Conservation (phyloP, 2,797 vertebrate genomes). For the Rhinophrynus dorsalis region DNA sequence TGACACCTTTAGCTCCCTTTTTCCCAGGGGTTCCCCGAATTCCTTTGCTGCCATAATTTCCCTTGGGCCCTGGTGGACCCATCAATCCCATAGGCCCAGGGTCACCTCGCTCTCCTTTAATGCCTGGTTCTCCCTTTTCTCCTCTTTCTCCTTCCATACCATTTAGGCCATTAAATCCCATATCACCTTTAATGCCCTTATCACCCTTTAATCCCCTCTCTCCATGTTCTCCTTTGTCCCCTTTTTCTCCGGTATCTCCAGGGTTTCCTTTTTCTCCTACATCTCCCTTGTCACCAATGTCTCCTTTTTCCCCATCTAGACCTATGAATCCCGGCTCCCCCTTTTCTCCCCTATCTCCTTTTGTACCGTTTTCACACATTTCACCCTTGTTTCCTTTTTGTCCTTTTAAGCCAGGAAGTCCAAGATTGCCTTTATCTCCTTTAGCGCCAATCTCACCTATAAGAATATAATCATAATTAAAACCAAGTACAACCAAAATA, state of each 20-base stretch:
- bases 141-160: constrained; percentile 78
- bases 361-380: constrained; percentile 79
- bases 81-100: constrained; percentile 68
- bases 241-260: constrained; percentile 77
- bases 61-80: constrained; percentile 79
- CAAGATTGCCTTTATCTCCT: constrained; percentile 82
- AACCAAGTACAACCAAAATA: not conserved
- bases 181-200: constrained; percentile 80
- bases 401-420: constrained; percentile 79
- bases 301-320: constrained; percentile 69
- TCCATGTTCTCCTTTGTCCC: constrained; percentile 80
- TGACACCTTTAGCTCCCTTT: constrained; percentile 84
- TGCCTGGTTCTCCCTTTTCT: constrained; percentile 76
- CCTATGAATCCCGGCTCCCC: constrained; percentile 78
- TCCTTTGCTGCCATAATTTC: constrained; percentile 79
- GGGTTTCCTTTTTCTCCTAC: constrained; percentile 83
- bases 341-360: constrained; percentile 84
- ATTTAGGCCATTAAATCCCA: constrained; percentile 73
- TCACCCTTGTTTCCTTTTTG: constrained; percentile 83
- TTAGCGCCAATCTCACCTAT: constrained; percentile 84
- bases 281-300: constrained; percentile 81
- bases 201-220: constrained; percentile 79
- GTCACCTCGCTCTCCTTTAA: constrained; percentile 83
- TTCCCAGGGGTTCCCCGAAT: constrained; percentile 81
- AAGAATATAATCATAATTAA: constrained; percentile 27